Evolutionary conservation across 2,797 vertebrate species (phyloP).

Genomic region (Austrolebias charrua): DNA sequence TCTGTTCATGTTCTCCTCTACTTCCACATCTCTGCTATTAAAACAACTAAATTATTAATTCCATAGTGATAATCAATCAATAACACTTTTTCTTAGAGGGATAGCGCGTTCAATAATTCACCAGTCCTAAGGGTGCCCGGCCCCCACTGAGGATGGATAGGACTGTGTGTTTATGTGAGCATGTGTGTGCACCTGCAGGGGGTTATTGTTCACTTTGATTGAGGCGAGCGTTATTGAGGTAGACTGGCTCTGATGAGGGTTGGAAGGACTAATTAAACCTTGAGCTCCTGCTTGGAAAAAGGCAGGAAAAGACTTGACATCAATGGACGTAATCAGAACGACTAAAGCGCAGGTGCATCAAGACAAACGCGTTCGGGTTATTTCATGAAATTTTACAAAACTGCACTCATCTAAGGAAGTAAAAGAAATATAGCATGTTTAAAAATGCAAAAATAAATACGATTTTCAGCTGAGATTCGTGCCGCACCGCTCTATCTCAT

Average conservation of each 20-base stretch:
- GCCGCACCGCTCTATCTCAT: background rate
- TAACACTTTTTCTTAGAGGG: constrained; percentile 89
- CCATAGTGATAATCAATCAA: constrained; percentile 87
- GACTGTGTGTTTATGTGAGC: constrained; percentile 4
- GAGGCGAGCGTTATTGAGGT: constrained; percentile 45
- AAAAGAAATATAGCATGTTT: background rate
- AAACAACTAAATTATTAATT: constrained; percentile 92
- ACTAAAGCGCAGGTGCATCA: constrained; percentile 61
- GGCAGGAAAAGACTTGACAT: constrained; percentile 28
- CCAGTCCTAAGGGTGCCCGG: constrained; percentile 80
- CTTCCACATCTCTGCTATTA: constrained; percentile 78
- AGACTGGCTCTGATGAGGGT: constrained; percentile 60
- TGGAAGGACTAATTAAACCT: constrained; percentile 61
- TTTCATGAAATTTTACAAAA: constrained; percentile 7
- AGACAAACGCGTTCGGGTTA: constrained; percentile 35
- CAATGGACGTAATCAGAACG: constrained; percentile 46
- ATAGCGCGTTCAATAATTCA: constrained; percentile 95
- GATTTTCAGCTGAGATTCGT: background rate
- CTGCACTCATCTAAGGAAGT: constrained; percentile 1
- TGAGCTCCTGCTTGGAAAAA: constrained; percentile 51
- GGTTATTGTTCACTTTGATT: constrained; percentile 53
- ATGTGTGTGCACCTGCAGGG: constrained; percentile 54
- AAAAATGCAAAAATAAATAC: background rate
- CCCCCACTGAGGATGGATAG: constrained; percentile 18
- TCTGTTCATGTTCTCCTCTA: constrained; percentile 57